phyloP scores from a whole-genome alignment of 2,797 vertebrate genomes.

The Strix occidentalis region DNA sequence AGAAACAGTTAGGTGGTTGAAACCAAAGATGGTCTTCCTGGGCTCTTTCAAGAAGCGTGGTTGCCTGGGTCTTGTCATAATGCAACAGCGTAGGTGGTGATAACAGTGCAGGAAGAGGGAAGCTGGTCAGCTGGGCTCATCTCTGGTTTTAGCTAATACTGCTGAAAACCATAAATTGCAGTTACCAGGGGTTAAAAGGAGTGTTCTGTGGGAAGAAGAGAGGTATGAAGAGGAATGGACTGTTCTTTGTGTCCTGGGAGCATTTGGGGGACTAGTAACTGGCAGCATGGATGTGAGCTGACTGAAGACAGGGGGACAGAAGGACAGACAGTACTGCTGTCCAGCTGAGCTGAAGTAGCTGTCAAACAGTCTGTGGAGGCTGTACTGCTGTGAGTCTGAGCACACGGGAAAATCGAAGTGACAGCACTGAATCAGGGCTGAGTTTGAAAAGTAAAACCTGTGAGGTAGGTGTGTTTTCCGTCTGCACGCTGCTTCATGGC shows the following conservation, averaged over 20 bases:
- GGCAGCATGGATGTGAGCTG: background rate
- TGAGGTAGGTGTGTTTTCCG: background rate
- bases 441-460: background rate
- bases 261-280: background rate
- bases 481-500: background rate
- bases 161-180: background rate
- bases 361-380: background rate
- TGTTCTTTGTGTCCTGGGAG: background rate
- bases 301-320: background rate
- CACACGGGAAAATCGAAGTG: background rate
- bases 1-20: background rate
- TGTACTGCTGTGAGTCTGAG: background rate
- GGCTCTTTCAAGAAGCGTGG: background rate
- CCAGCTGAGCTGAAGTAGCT: background rate
- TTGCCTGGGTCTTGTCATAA: background rate
- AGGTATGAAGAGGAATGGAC: background rate
- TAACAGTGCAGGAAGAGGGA: background rate
- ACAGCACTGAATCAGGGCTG: background rate
- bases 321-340: background rate
- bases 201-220: background rate
- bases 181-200: background rate
- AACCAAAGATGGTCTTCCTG: slow-evolving; percentile 21
- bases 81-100: background rate
- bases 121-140: background rate
- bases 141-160: background rate